Percentiles rank a stretch among this genome's conserved stretches.
Evolutionary conservation across 2,888 invertebrate species (phyloP).

Genomic region (Tortrix viridana): DNA sequence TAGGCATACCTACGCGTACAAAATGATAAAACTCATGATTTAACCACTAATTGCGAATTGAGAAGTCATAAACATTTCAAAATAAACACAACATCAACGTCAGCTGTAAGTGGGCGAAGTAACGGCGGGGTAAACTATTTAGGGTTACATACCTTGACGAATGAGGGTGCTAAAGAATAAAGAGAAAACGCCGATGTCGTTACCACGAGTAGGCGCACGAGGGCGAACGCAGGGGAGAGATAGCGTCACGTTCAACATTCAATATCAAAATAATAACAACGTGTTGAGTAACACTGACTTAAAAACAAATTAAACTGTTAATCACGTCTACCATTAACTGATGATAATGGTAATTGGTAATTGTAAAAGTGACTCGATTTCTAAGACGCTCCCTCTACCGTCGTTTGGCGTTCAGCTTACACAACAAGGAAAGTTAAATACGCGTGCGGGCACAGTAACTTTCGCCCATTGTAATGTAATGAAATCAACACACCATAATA

Average conservation of each 20-base stretch:
- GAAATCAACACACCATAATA: conserved; percentile 50
- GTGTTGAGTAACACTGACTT: conserved; percentile 35
- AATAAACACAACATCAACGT: conserved; percentile 46
- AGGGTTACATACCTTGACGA: conserved; percentile 68
- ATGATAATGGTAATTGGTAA: conserved; percentile 55
- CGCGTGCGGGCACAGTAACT: conserved; percentile 76
- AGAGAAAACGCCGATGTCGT: conserved; percentile 70
- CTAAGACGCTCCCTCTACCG: conserved; percentile 78
- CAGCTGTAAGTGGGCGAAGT: conserved; percentile 48
- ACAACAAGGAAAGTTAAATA: conserved; percentile 83
- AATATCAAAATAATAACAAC: conserved; percentile 34
- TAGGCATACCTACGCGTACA: background rate
- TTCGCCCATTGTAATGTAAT: conserved; percentile 76
- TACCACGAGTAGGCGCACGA: conserved; percentile 56
- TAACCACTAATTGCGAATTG: background rate
- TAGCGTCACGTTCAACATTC: conserved; percentile 19
- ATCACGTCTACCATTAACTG: conserved; percentile 52
- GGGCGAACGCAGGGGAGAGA: conserved; percentile 39
- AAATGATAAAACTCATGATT: conserved; percentile 2
- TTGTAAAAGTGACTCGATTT: conserved; percentile 76
- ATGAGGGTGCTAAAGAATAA: conserved; percentile 74
- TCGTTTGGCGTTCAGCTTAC: conserved; percentile 76
- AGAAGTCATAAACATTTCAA: conserved; percentile 42
- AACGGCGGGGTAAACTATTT: conserved; percentile 60
- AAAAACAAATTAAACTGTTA: conserved; percentile 45